Percentiles rank a stretch among this genome's conserved stretches.
Conservation (phyloP, 2,888 invertebrate species). For the Meloe dianella region DNA sequence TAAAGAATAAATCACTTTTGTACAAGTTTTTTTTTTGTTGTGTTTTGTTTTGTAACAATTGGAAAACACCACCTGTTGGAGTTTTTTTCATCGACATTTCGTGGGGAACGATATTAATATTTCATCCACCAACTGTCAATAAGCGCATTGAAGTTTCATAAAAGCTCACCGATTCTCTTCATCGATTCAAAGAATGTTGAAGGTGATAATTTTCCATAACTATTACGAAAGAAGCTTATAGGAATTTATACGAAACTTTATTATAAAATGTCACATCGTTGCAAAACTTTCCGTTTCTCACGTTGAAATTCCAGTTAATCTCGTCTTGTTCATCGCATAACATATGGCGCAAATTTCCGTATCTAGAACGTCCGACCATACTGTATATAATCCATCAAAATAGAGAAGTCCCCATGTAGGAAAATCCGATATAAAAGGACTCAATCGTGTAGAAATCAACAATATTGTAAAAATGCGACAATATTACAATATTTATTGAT, state of each 20-base stretch:
- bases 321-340: too few species aligned
- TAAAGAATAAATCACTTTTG: too few species aligned
- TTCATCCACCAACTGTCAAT: slow-evolving; percentile 1
- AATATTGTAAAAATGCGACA: neutral
- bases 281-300: too few species aligned
- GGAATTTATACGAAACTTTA: too few species aligned
- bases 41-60: neutral
- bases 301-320: too few species aligned
- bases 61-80: neutral
- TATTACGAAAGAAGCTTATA: too few species aligned
- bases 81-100: neutral
- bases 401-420: neutral
- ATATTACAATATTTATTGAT: neutral
- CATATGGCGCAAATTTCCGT: too few species aligned
- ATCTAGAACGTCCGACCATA: too few species aligned
- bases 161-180: neutral
- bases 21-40: neutral
- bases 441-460: neutral
- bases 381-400: neutral
- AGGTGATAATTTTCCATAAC: neutral
- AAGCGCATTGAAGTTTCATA: neutral
- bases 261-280: too few species aligned
- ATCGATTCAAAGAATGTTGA: slow-evolving; percentile 45
- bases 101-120: neutral
- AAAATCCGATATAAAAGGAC: neutral